Evolutionary conservation across 2,797 vertebrate genomes (phyloP), one percentile per base, ranked within the genome.

Genomic region (Galagoides demidoff): DNA sequence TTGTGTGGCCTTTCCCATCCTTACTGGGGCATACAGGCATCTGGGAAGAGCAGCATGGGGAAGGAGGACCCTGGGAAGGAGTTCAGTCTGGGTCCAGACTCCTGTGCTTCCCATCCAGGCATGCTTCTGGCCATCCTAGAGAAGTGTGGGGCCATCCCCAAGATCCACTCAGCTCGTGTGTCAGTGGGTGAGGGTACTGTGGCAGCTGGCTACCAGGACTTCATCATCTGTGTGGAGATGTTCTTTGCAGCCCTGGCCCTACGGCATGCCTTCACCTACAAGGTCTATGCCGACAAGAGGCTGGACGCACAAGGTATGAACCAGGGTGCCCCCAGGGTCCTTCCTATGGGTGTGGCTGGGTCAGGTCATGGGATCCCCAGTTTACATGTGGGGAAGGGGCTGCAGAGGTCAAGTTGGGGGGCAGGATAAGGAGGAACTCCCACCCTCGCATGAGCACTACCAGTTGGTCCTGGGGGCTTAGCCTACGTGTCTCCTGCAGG

Each of bases 211-310:
- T 99, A 99, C 97, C 99, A 99, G 98, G 99, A 99, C 98, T 99
- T 99, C 94, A 99, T 99, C 97, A 99, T 99, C 92, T 99, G 99
- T 2, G 98, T 99, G 55, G 99, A 99, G 98, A 99, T 99, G 99
- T 99, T 99, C 98, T 99, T 99, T 1, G 99, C 99, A 0, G 99
- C 99, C 3, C 97, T 99, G 3, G 99, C 99, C 14, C 98, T 99
- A 89, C 99, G 99, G 20, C 99, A 99, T 0, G 99, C 99, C 22
- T 99, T 99, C 98, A 99, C 99, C 0, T 99, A 99, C 98, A 99
- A 92, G 89, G 99, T 99, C 96, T 99, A 99, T 55, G 98, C 99
- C 84, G 99, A 99, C 98, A 99, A 99, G 98, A 99, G 99, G 64
- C 98, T 99, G 2, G 99, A 99, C 43, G 99, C 99, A 0, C 99